Base-by-base conservation (phyloP, 2,888 invertebrate species). In the Synergus laeviventris region DNA sequence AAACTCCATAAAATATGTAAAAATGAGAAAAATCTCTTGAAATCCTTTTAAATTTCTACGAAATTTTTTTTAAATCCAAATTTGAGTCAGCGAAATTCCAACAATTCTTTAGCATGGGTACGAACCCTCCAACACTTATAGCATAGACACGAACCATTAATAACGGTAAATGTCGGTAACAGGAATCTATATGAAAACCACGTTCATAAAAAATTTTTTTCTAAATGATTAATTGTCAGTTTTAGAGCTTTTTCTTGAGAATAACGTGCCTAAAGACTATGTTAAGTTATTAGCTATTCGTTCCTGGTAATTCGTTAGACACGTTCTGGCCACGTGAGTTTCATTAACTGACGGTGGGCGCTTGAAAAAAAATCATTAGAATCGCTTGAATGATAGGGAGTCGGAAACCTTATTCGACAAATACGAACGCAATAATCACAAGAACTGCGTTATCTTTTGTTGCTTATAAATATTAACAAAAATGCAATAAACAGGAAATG, bases 261-360 rank as follows among this genome's bases (percentile, higher is more conserved):
- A 54, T 18, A 54, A 54, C 9, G 16, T 54, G 1, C 9, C 9
- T 54, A 18, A 2, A 18, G 1, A 7, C 0, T 11, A 59, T 62
- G 18, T 39, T 39, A 66, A 70, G 49, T 31, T 70, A 54, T 70
- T 54, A 70, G 31, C 31, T n/a, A 54, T 54, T 70, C 49, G 16
- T 45, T 49, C 31, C 18, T 36, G 31, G 70, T 70, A 70, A 70
- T 49, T 49, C 49, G n/a, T 49, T 70, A 49, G 49, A 36, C 49
- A 70, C 70, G 70, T 70, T 70, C 31, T 31, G 12, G 49, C 31
- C 70, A 70, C 70, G 70, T 70, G 70, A 45, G 31, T 21, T 70
- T 70, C 31, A 49, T 54, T 70, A 70, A 36, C 36, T 9, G 1
- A 24, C 31, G 31, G 16, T 36, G n/a, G 31, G 31, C 36, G 7